Conservation (phyloP, 92 coral and sea anemone species). For the Palythoa caribaeorum region DNA sequence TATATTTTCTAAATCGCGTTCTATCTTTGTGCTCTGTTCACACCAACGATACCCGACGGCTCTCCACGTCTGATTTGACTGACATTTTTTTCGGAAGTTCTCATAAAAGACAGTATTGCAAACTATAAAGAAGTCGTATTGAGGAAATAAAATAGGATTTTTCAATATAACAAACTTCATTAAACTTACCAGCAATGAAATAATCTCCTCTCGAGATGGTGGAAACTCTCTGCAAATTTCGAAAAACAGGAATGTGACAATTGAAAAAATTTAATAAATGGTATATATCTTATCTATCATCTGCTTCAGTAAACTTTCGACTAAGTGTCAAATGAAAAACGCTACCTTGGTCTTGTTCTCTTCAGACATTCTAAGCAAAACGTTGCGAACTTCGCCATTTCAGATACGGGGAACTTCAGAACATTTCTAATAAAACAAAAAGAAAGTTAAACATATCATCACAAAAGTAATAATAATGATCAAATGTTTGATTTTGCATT, state of each 20-base stretch:
- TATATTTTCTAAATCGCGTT: no score
- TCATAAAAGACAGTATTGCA: background rate
- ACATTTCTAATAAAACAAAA: slow-evolving; percentile 65
- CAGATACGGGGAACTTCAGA: slow-evolving; percentile 82
- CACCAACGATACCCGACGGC: no score
- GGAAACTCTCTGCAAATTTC: slow-evolving; percentile 86
- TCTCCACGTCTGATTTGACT: no score
- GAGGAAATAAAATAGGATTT: background rate
- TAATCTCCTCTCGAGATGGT: slow-evolving; percentile 98
- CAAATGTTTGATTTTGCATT: no score
- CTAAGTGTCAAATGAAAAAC: background rate
- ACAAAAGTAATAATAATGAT: no score
- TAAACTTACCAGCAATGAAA: slow-evolving; percentile 87
- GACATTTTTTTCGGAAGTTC: no score
- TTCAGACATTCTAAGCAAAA: slow-evolving; percentile 94
- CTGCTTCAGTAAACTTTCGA: no score
- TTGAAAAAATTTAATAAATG: background rate
- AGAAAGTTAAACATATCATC: background rate
- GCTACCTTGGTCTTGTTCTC: slow-evolving; percentile 92
- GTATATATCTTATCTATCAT: no score
- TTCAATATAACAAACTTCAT: background rate
- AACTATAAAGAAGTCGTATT: background rate
- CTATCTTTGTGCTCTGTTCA: no score
- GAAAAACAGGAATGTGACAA: background rate
- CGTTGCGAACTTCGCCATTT: slow-evolving; percentile 93